phyloP scores from a whole-genome alignment of 2,888 invertebrate species.

The Agrochola lota region DNA sequence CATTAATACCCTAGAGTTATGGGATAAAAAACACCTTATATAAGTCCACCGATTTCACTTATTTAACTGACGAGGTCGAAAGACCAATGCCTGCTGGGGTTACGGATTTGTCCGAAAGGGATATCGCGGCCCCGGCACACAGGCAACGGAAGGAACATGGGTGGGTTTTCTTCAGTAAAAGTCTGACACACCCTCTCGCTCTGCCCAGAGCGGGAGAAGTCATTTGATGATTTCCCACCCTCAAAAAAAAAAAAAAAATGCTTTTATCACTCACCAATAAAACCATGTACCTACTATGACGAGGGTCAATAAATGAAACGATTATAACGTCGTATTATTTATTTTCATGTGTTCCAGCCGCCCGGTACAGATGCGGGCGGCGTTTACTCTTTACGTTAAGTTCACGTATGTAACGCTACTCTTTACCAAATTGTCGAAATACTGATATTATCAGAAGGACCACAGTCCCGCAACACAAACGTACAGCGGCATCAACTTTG shows the following conservation, averaged over 20 bases:
- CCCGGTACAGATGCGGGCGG: constrained; percentile 85
- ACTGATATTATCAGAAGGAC: constrained; percentile 88
- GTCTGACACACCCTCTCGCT: no score
- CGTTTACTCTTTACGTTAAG: constrained; percentile 83
- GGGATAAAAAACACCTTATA: no score
- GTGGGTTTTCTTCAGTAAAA: no score
- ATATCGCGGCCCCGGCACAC: no score
- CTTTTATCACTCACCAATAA: not conserved
- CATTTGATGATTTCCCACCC: no score
- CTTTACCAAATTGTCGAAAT: constrained; percentile 89
- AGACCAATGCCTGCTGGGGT: no score
- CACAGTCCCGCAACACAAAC: constrained; percentile 87
- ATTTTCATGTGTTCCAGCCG: constrained; percentile 88
- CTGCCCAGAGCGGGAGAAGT: no score
- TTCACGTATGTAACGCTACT: constrained; percentile 88
- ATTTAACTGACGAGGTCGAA: no score
- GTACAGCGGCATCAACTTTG: constrained; percentile 81
- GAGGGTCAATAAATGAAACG: constrained; percentile 75
- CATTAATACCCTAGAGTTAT: no score
- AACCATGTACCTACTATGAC: not conserved
- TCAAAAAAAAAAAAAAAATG: no score
- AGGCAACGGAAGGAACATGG: no score
- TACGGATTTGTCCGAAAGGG: no score
- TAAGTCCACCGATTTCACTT: not conserved
- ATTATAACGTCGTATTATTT: constrained; percentile 89